phyloP scores from a whole-genome alignment of 2,888 invertebrate genomes.

The Pherbina coryleti region DNA sequence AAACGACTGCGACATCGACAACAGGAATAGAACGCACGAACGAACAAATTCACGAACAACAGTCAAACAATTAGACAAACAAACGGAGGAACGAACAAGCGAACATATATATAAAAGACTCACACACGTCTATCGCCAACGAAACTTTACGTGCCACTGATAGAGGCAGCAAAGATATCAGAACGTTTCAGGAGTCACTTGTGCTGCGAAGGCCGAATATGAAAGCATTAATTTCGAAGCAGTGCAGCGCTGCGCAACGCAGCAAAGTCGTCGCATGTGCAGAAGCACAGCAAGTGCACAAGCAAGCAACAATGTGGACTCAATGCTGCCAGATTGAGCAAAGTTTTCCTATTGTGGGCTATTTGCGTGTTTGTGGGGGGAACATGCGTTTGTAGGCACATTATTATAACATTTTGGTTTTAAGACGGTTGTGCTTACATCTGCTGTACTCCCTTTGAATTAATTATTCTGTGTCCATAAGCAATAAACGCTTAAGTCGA shows the following conservation, averaged over 20 bases:
- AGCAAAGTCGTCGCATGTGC: conserved; percentile 27
- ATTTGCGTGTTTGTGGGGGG: too few relatives aligned
- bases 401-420: neutral
- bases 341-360: too few relatives aligned
- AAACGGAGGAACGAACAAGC: neutral
- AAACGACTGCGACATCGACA: neutral
- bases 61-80: neutral
- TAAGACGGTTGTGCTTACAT: too few relatives aligned
- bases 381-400: too few relatives aligned
- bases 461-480: too few relatives aligned
- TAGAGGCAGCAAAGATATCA: neutral
- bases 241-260: neutral
- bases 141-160: conserved; percentile 20
- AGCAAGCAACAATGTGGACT: neutral
- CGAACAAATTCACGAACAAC: conserved; percentile 1
- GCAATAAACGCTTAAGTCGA: too few relatives aligned
- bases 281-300: conserved; percentile 15
- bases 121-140: neutral
- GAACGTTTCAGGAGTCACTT: neutral
- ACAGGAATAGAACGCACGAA: neutral
- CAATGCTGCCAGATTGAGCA: neutral
- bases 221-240: neutral
- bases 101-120: neutral
- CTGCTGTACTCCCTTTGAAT: too few relatives aligned
- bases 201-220: too few relatives aligned